Base-by-base conservation (phyloP, 1,140 invertebrate species). In the Neotoxoptera formosana region DNA sequence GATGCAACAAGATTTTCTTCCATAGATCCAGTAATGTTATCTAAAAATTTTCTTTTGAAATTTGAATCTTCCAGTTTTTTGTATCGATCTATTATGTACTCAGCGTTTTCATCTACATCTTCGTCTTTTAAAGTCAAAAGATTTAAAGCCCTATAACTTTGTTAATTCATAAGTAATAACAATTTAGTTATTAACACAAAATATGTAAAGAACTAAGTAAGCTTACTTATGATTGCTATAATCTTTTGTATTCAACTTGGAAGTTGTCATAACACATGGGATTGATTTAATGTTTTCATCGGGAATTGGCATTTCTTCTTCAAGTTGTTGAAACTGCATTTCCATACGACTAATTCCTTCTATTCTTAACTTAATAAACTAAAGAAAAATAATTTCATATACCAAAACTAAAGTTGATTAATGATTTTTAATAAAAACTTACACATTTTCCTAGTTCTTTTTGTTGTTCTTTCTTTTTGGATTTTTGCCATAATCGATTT, bases 11-110 rank as follows among this genome's bases (percentile, higher is more conserved):
- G 90, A 90, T 94, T 95, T 41, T 94, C 93, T 93, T 94, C 94
- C 81, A 95, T 94, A 76, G 94, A 94, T 25, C 95, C 95, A 90
- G 94, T 94, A 45, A 95, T 94, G 86, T 94, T 95, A 56, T 94
- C 93, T 11, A 95, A 87, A 93, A 95, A 95, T 81, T 94, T 94
- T 47, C 83, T 93, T 94, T 95, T 95, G 87, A 95, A 95, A 3
- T 90, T 93, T 93, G 95, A 95, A 41, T 95, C 95, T 81, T 94
- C 94, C 17, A 95, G 93, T 67, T 95, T 94, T 67, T 94, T 94
- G 93, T 95, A 95, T 86, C 94, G 94, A 56, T 94, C 94, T 45
- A 94, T 88, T 47, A 93, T 93, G 30, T 90, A 88, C 30, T 93
- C 93, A 51, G 84, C 93, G 34, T 93, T 88, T 81, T 93, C 93